phyloP scores from a whole-genome alignment of 2,797 vertebrate species.

The Macropodus opercularis region DNA sequence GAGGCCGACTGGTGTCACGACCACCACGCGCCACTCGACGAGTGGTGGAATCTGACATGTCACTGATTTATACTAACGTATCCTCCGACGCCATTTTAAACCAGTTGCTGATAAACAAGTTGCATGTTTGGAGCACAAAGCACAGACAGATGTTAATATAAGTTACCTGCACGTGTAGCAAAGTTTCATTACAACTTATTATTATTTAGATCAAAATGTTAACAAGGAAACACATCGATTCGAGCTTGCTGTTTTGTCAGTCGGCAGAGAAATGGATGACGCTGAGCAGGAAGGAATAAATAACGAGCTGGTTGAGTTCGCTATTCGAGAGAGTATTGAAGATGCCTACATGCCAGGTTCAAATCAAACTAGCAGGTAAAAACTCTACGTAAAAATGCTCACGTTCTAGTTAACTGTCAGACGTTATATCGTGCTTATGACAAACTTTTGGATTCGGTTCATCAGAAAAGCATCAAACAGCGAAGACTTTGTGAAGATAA shows the following conservation, averaged over 20 bases:
- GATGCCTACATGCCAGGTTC: conserved; percentile 75
- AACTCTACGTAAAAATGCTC: too few species aligned
- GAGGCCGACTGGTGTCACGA: conserved; percentile 26
- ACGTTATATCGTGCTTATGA: too few species aligned
- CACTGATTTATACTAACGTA: background rate
- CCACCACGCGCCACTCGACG: background rate
- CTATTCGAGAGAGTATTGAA: conserved; percentile 85
- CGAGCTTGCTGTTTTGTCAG: background rate
- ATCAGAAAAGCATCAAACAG: conserved; percentile 78
- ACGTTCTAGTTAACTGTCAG: too few species aligned
- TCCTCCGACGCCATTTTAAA: background rate
- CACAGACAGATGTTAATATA: background rate
- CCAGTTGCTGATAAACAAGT: conserved; percentile 6
- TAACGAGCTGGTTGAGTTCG: conserved; percentile 84
- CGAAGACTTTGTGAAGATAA: conserved; percentile 82
- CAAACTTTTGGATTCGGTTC: conserved; percentile 4
- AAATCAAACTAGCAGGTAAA: conserved; percentile 79
- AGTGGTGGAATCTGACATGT: conserved; percentile 1
- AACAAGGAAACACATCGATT: background rate
- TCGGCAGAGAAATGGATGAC: conserved; percentile 77
- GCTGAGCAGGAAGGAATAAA: conserved; percentile 72
- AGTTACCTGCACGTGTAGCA: background rate
- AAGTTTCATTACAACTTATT: background rate
- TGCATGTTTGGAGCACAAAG: conserved; percentile 14
- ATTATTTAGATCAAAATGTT: background rate